A percentile compares a stretch with the other conserved stretches of the same genome.
These are phyloP conservation scores for Calidris pygmaea DNA, from an alignment of 2,113 vertebrate species.

Conservation along the genomic window DNA sequence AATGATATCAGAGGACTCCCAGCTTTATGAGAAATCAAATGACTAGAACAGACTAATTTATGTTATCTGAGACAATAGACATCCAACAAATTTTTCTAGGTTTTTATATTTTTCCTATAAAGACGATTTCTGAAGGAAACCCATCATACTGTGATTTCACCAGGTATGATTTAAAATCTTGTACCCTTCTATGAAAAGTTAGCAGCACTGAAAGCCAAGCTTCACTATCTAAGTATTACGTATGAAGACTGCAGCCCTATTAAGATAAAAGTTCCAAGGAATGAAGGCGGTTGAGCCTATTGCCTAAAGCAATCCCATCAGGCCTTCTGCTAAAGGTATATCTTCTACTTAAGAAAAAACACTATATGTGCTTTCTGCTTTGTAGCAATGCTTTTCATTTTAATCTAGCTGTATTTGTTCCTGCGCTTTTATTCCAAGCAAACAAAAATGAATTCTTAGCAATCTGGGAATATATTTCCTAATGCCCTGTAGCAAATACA, in stretches of 20 bases:
- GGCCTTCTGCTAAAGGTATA: constrained; percentile 8
- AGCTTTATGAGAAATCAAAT: not conserved
- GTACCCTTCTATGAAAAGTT: not conserved
- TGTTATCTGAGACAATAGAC: not conserved
- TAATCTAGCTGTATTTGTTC: constrained; percentile 43
- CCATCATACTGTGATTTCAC: not conserved
- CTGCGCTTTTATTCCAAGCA: constrained; percentile 41
- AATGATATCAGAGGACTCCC: not conserved
- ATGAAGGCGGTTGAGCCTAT: not conserved
- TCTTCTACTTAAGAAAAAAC: not conserved
- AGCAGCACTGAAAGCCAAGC: not conserved
- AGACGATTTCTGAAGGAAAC: not conserved
- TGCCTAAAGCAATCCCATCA: constrained; percentile 50
- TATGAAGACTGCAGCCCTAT: not conserved
- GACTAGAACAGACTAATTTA: not conserved
- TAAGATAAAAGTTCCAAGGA: constrained; percentile 9
- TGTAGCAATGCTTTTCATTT: constrained; percentile 43
- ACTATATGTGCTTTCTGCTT: constrained; percentile 15
- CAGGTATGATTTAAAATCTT: not conserved
- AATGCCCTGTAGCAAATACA: constrained; percentile 41
- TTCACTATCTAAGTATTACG: not conserved
- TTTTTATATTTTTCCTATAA: not conserved
- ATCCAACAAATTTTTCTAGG: not conserved
- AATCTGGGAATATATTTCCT: constrained; percentile 51
- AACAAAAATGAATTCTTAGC: constrained; percentile 45